Percentiles rank a stretch among this genome's conserved stretches.
Conservation (phyloP, 37 sponge, comb jelly and placozoan genomes). For the Beroe forskalii region DNA sequence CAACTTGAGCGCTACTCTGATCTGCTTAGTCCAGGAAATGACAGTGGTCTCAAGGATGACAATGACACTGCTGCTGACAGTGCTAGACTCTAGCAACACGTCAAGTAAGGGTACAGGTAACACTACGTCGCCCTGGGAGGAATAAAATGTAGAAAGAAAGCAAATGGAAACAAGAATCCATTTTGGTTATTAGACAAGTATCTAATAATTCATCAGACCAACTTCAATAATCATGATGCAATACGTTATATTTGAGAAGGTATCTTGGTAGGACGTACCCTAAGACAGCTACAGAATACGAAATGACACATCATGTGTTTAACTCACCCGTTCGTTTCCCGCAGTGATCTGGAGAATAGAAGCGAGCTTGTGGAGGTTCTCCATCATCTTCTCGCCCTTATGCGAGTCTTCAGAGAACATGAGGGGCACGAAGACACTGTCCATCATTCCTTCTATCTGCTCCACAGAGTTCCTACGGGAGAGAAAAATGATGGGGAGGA, state of each 20-base stretch:
- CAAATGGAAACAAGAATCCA: no score
- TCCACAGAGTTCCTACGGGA: slow-evolving; percentile 36
- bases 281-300: no score
- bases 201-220: no score
- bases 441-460: slow-evolving; percentile 65
- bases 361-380: slow-evolving; percentile 76
- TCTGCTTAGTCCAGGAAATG: slow-evolving; percentile 88
- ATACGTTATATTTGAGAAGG: no score
- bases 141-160: no score
- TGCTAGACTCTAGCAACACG: slow-evolving; percentile 69
- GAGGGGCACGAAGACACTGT: slow-evolving; percentile 49
- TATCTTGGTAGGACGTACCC: no score
- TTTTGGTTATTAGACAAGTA: neutral
- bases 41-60: slow-evolving; percentile 85
- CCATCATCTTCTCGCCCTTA: slow-evolving; percentile 73
- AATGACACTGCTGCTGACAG: slow-evolving; percentile 69
- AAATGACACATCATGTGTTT: no score
- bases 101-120: slow-evolving; percentile 85
- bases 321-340: slow-evolving; percentile 69
- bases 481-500: no score
- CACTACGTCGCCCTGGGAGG: slow-evolving; percentile 73
- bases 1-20: slow-evolving; percentile 78
- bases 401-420: slow-evolving; percentile 40
- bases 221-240: no score
- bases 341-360: slow-evolving; percentile 70